Percentiles rank a stretch among this genome's conserved stretches.
These are phyloP conservation scores for Crypturellus tataupa DNA, from an alignment of 2,797 vertebrate genomes.

Conservation along the genomic window DNA sequence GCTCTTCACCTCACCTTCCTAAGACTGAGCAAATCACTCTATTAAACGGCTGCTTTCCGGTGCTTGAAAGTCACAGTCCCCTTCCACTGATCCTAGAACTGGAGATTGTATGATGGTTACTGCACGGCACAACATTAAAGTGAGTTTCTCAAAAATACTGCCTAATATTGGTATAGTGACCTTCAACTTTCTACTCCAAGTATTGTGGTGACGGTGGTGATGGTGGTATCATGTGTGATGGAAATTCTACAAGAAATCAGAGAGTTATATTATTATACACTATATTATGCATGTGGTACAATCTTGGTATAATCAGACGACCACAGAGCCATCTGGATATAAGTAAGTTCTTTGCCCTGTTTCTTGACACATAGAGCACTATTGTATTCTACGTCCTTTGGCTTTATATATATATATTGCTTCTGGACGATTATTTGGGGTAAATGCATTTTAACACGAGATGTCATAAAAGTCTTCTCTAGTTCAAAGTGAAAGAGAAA, in stretches of 20 bases:
- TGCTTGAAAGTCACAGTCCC: neutral
- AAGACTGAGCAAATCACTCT: slow-evolving; percentile 9
- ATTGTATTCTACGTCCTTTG: neutral
- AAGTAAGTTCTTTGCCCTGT: neutral
- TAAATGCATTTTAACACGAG: neutral
- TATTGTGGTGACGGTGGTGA: neutral
- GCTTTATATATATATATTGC: neutral
- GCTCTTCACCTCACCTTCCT: neutral
- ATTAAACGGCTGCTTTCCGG: neutral
- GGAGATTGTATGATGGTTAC: neutral
- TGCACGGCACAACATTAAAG: neutral
- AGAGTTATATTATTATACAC: neutral
- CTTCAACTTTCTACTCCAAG: neutral
- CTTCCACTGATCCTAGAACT: neutral
- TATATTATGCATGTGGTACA: neutral
- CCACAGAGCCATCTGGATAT: neutral
- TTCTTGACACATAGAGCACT: neutral
- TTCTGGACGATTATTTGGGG: neutral
- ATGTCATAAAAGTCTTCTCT: neutral
- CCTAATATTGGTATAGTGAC: neutral
- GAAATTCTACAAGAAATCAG: neutral
- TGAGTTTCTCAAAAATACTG: neutral
- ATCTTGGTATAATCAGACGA: neutral
- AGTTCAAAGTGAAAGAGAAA: neutral
- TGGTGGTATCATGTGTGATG: neutral